These are phyloP conservation scores for Siniperca undulata DNA, from an alignment of 2,797 vertebrate genomes.

Conservation along the genomic window DNA sequence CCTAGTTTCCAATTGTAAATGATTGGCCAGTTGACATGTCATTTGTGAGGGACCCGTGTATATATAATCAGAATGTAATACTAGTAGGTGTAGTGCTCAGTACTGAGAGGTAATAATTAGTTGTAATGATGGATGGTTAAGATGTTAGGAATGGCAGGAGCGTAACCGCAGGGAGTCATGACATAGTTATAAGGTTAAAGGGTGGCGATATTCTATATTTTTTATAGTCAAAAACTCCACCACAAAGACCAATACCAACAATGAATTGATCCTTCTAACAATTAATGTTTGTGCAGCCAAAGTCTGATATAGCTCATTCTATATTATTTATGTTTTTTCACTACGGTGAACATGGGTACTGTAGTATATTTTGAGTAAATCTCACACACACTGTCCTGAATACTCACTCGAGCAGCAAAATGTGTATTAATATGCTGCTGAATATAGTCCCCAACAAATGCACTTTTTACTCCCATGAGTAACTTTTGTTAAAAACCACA, in stretches of 20 bases:
- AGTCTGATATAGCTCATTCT: not conserved
- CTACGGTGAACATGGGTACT: not conserved
- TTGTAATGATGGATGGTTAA: not conserved
- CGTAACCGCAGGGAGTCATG: not conserved
- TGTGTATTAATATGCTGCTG: not conserved
- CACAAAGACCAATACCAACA: not conserved
- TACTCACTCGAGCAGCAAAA: not conserved
- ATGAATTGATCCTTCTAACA: not conserved
- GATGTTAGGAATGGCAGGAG: not conserved
- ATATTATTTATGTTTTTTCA: not conserved
- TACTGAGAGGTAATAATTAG: not conserved
- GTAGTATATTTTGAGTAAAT: not conserved
- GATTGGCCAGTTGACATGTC: not conserved
- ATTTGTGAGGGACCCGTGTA: not conserved
- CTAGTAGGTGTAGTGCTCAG: not conserved
- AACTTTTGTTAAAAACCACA: not conserved
- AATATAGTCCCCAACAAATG: slow-evolving; percentile 5
- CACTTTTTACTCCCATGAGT: not conserved
- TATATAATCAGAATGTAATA: not conserved
- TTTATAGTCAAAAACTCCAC: not conserved
- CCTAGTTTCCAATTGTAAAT: not conserved
- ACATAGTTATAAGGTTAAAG: not conserved
- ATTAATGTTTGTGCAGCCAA: not conserved
- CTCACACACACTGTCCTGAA: not conserved
- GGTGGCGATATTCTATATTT: not conserved